Percentiles rank a stretch among this genome's conserved stretches.
Evolutionary conservation across 2,797 vertebrate species (phyloP).

Genomic region (Pseudomugil gertrudae): DNA sequence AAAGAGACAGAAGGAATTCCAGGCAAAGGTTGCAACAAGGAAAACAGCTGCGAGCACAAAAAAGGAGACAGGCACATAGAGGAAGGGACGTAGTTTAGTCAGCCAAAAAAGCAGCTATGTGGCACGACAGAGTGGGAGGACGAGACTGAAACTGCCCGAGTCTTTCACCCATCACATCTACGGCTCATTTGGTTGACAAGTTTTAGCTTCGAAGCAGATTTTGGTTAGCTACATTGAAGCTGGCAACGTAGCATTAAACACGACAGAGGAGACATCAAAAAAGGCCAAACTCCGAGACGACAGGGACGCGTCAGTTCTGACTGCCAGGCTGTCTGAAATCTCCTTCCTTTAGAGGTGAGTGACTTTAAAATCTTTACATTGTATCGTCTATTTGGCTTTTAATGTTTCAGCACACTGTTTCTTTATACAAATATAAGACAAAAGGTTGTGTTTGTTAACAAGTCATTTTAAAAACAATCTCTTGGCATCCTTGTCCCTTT

Average conservation of each 20-base stretch:
- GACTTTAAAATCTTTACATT: not conserved
- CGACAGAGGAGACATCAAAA: constrained; percentile 52
- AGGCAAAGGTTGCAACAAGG: constrained; percentile 75
- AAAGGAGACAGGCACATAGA: constrained; percentile 36
- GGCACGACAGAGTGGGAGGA: constrained; percentile 47
- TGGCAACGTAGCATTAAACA: constrained; percentile 59
- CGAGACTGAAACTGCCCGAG: constrained; percentile 16
- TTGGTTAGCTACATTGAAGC: constrained; percentile 46
- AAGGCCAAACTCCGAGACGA: constrained; percentile 66
- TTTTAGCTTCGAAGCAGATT: constrained; percentile 36
- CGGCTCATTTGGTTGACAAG: constrained; percentile 14
- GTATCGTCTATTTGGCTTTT: not conserved
- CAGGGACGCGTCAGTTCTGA: constrained; percentile 43
- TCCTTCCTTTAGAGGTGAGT: constrained; percentile 52
- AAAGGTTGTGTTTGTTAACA: constrained; percentile 1
- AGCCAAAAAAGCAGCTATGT: constrained; percentile 51
- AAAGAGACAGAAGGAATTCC: constrained; percentile 76
- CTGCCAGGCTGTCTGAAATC: constrained; percentile 19
- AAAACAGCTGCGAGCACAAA: constrained; percentile 74
- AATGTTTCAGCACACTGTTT: constrained; percentile 8
- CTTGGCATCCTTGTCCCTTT: not conserved
- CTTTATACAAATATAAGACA: not conserved
- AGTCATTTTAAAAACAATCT: not conserved
- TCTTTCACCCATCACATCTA: not conserved
- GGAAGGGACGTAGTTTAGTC: constrained; percentile 61